Evolutionary conservation across 2,113 vertebrate genomes (phyloP).

Genomic region (Bucco capensis): DNA sequence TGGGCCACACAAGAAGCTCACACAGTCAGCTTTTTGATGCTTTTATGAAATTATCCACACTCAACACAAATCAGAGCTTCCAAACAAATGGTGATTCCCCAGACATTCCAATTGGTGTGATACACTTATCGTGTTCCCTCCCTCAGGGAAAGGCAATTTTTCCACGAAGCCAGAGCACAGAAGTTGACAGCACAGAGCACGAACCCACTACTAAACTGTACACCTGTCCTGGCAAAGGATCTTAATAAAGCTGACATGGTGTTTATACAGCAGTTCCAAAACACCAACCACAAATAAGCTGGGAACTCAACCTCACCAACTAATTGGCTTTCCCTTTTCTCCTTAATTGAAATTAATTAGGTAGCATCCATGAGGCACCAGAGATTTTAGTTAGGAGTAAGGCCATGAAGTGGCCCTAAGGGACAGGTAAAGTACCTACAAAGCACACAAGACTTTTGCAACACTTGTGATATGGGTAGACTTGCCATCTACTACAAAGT

Average conservation of each 20-base stretch:
- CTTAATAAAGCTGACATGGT: background rate
- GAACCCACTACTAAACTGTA: background rate
- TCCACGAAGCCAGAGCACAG: background rate
- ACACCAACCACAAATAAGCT: background rate
- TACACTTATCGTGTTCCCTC: rapidly evolving
- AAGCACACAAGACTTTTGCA: background rate
- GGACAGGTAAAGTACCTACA: background rate
- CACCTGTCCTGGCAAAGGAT: background rate
- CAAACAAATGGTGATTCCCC: background rate
- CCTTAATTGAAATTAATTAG: background rate
- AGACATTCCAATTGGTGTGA: background rate
- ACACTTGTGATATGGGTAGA: background rate
- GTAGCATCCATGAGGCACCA: background rate
- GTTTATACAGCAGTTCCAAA: background rate
- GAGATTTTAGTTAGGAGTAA: background rate
- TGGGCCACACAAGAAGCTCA: rapidly evolving
- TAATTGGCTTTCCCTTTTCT: background rate
- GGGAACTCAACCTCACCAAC: background rate
- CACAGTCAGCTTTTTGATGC: background rate
- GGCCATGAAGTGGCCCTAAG: background rate
- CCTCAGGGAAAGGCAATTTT: background rate
- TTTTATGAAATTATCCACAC: background rate
- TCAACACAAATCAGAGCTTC: background rate
- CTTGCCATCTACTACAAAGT: background rate
- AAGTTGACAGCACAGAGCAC: background rate